Base-by-base conservation (phyloP, 2,113 vertebrate genomes). In the Myanophis thanlyinensis region DNA sequence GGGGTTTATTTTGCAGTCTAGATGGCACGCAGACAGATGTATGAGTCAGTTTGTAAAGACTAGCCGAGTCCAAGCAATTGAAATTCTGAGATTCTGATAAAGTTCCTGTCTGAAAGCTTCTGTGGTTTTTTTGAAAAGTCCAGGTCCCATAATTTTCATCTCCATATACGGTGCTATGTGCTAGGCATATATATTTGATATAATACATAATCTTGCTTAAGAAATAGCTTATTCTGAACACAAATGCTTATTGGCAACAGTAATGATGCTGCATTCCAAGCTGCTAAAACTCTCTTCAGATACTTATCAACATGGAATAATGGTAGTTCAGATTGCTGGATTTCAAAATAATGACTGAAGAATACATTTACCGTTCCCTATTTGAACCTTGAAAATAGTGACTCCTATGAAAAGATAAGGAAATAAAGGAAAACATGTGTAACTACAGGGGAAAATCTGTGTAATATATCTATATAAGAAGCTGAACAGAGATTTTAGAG, bases 251-350 rank as follows among this genome's bases (percentile, higher is more conserved):
- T 30, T 89, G 86, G 88, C 10, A 94, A 90, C 25, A 52, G 1
- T 90, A 95, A 90, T 84, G 85, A 2, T 30, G 11, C 91, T 89
- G 40, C 3, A 59, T 2, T 92, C 92, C 54, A 91, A 53, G 9
- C 5, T 93, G 54, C 13, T 62, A 20, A 91, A 92, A 20, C 2
- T 89, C 53, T 27, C 4, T 94, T 92, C 73, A 92, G 44, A 91
- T 35, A 90, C 53, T 0, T 91, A 59, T n/a, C 23, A 30, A 53
- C 90, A 25, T 62, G 23, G 25, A 94, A 6, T 44, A 67, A 91
- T 51, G 89, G 22, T 53, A 94, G 88, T 93, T 91, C 18, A 92
- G 89, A 94, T 89, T 53, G 92, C n/a, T 91, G 86, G n/a, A 84
- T 88, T 56, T 56, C 44, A 40, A 90, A 93, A 90, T 2, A 12